Conservation (phyloP, 2,113 vertebrate species). For the Oryzias curvinotus region DNA sequence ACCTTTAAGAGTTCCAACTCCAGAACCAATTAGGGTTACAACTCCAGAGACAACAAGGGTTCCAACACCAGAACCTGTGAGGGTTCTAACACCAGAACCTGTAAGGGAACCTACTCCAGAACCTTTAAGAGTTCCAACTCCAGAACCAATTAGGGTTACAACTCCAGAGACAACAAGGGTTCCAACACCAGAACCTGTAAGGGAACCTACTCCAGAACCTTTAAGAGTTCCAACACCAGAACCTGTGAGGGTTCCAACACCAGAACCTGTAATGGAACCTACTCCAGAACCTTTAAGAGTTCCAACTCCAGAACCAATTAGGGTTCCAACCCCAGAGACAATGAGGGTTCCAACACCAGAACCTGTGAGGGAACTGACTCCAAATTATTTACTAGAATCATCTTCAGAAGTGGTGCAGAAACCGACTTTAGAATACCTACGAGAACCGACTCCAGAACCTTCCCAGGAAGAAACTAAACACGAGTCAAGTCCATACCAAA, state of each 20-base stretch:
- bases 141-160: not conserved
- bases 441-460: not conserved
- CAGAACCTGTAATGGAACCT: not conserved
- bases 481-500: conserved; percentile 12
- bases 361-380: accelerated
- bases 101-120: not conserved
- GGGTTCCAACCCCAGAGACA: conserved; percentile 2
- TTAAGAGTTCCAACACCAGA: not conserved
- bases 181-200: not conserved
- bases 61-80: not conserved
- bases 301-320: not conserved
- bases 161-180: not conserved
- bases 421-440: not conserved
- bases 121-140: not conserved
- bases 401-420: not conserved
- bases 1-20: not conserved
- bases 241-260: not conserved
- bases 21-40: not conserved
- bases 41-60: conserved; percentile 2
- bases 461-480: conserved; percentile 22
- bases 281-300: not conserved
- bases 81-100: conserved; percentile 8
- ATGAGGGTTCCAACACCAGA: not conserved
- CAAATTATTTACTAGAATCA: not conserved
- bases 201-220: not conserved